A percentile compares a stretch with the other conserved stretches of the same genome.
phyloP scores from a whole-genome alignment of 2,888 invertebrate species.

The Orthosia gracilis region DNA sequence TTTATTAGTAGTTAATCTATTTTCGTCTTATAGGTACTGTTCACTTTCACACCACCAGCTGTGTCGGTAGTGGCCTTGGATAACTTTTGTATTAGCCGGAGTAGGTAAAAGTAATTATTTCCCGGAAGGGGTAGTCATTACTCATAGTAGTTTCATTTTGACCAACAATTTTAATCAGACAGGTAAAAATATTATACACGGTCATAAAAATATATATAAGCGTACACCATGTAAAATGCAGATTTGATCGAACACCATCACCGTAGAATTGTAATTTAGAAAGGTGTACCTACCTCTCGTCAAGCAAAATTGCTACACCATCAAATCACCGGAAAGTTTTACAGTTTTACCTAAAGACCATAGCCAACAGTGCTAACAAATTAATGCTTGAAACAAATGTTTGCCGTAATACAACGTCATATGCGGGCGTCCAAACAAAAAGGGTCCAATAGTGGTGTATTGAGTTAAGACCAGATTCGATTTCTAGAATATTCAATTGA shows the following conservation, averaged over 20 bases:
- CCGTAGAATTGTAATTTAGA: slow-evolving; percentile 20
- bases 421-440: no score
- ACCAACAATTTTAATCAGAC: not conserved
- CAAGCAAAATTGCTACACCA: slow-evolving; percentile 10
- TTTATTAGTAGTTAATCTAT: not conserved
- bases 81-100: slow-evolving; percentile 33
- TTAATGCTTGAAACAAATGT: not conserved
- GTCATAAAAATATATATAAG: not conserved
- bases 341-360: not conserved
- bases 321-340: slow-evolving; percentile 12
- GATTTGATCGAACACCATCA: slow-evolving; percentile 11
- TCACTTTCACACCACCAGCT: slow-evolving; percentile 7
- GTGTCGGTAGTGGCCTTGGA: slow-evolving; percentile 17
- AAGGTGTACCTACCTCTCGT: not conserved
- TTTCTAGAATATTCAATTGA: no score
- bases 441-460: no score
- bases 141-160: slow-evolving; percentile 12
- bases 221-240: slow-evolving; percentile 10
- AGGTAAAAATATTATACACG: not conserved
- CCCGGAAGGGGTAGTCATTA: slow-evolving; percentile 36
- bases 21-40: not conserved
- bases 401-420: no score
- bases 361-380: not conserved
- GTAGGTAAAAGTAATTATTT: slow-evolving; percentile 33
- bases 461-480: no score